Percentiles rank a stretch among this genome's conserved stretches.
phyloP scores from a whole-genome alignment of 2,797 vertebrate species.

The Argyrosomus regius region DNA sequence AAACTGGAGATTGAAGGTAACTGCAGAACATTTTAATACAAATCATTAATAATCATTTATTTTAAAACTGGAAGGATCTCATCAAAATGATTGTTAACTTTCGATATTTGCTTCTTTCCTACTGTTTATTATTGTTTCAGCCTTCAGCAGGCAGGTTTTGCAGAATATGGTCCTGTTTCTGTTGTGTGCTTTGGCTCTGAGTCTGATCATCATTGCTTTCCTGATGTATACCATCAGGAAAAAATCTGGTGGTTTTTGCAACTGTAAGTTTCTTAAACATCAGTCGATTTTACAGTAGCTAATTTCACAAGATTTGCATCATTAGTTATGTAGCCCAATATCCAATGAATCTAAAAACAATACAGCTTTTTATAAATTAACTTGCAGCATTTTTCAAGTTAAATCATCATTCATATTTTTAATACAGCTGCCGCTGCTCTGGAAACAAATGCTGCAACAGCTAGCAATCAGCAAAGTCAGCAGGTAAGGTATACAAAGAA shows the following conservation, averaged over 20 bases:
- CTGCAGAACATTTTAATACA: not conserved
- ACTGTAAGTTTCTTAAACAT: not conserved
- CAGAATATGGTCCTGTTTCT: not conserved
- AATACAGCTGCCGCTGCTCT: not conserved
- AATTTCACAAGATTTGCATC: not conserved
- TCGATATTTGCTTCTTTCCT: not conserved
- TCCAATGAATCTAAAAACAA: no score
- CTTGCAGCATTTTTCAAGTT: no score
- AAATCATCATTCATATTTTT: not conserved
- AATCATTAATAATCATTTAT: not conserved
- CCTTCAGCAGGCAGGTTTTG: rapidly evolving
- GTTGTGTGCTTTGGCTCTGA: not conserved
- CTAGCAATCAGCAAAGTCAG: not conserved
- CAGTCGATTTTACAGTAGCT: not conserved
- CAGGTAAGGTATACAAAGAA: not conserved
- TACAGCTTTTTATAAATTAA: not conserved
- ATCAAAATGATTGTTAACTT: not conserved
- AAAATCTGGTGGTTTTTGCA: not conserved
- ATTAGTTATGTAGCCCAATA: not conserved
- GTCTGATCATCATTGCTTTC: not conserved
- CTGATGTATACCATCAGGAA: slow-evolving; percentile 28
- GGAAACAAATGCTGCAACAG: not conserved
- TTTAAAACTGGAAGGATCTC: not conserved
- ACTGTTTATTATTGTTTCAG: not conserved
- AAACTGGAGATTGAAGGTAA: no score